Conservation (phyloP, 2,797 vertebrate species). For the Leontocebus nigricollis region DNA sequence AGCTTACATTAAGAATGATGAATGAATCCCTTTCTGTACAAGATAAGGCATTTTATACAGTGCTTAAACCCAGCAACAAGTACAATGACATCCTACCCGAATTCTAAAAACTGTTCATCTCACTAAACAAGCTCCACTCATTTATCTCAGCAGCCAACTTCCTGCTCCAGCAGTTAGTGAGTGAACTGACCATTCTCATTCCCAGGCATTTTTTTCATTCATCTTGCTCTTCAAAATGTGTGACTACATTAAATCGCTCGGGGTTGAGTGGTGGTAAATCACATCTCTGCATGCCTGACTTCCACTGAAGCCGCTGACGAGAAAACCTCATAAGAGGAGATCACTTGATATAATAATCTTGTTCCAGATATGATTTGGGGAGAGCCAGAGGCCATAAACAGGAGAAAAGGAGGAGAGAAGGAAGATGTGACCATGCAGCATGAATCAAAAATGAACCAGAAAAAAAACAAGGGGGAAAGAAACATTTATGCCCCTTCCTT, state of each 20-base stretch:
- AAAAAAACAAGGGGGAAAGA: neutral
- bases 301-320: conserved; percentile 40
- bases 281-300: neutral
- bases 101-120: neutral
- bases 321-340: conserved; percentile 64
- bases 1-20: neutral
- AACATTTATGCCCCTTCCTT: neutral
- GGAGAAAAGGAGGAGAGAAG: neutral
- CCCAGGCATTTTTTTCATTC: neutral
- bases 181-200: neutral
- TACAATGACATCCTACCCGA: neutral
- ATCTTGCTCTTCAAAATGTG: conserved; percentile 39
- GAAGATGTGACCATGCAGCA: neutral
- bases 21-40: neutral
- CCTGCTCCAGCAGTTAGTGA: neutral
- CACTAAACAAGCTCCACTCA: neutral
- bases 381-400: neutral
- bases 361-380: neutral
- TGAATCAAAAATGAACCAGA: neutral
- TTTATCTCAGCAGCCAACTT: neutral
- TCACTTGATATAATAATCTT: conserved; percentile 8
- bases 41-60: neutral
- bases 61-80: neutral
- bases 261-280: conserved; percentile 41
- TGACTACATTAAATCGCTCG: conserved; percentile 56